phyloP scores from a whole-genome alignment of 1,140 invertebrate species.

The Pseudomyrmex flavicornis region DNA sequence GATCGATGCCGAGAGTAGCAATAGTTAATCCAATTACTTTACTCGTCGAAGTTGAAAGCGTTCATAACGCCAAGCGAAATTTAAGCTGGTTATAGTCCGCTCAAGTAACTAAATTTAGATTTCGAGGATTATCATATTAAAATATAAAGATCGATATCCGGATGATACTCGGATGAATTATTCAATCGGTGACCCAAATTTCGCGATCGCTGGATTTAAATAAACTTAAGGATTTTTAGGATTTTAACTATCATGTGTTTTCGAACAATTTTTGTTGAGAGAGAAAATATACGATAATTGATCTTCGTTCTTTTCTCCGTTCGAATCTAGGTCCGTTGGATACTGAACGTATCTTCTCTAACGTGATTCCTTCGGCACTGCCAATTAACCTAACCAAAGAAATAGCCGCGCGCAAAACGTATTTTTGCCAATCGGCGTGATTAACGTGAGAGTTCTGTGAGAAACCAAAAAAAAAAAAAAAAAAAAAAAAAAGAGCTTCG shows the following conservation, averaged over 20 bases:
- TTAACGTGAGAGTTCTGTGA: background rate
- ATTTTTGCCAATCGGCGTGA: conserved; percentile 15
- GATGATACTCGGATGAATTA: background rate
- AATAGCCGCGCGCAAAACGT: conserved; percentile 26
- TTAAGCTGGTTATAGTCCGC: conserved; percentile 1
- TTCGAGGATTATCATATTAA: conserved; percentile 41
- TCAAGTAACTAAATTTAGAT: background rate
- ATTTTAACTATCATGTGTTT: too few species aligned
- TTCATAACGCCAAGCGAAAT: conserved; percentile 24
- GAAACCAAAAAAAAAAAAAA: background rate
- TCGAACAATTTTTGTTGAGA: too few species aligned
- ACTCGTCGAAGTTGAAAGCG: conserved; percentile 5
- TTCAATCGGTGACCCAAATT: background rate
- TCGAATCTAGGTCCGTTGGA: conserved; percentile 71
- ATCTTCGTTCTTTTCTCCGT: too few species aligned
- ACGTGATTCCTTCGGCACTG: conserved; percentile 59
- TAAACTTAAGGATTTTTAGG: background rate
- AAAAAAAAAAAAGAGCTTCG: background rate
- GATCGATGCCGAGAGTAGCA: conserved; percentile 54
- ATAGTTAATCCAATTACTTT: conserved; percentile 54
- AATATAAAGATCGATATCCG: background rate
- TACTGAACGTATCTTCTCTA: conserved; percentile 75
- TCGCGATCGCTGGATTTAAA: background rate
- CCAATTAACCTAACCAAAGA: conserved; percentile 69
- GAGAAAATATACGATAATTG: too few species aligned